Evolutionary conservation across 2,797 vertebrate genomes (phyloP).

Genomic region (Brachyalestes nurse): DNA sequence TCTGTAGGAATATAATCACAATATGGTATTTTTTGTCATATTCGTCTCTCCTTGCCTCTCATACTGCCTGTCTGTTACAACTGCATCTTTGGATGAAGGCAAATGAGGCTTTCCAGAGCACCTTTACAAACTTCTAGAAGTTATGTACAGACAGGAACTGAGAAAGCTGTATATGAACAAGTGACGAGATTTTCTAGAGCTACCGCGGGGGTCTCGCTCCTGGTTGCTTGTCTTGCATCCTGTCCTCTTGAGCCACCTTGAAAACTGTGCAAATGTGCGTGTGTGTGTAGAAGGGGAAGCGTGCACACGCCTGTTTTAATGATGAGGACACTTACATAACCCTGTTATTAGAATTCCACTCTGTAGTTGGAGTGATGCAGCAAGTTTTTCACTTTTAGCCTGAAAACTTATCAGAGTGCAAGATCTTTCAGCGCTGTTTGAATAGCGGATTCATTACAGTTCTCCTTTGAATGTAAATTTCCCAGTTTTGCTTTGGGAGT

Average conservation of each 20-base stretch:
- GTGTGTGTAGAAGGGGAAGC: not conserved
- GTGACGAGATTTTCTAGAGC: not conserved
- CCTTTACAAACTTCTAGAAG: not conserved
- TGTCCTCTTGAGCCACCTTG: slow-evolving; percentile 25
- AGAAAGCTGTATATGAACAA: slow-evolving; percentile 17
- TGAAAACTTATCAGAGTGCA: slow-evolving; percentile 14
- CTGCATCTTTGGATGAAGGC: not conserved
- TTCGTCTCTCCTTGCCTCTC: not conserved
- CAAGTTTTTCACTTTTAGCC: slow-evolving; percentile 1
- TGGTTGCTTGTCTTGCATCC: slow-evolving; percentile 17
- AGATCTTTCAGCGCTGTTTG: not conserved
- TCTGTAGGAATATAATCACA: too few species aligned
- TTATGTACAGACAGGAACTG: not conserved
- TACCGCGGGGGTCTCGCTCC: slow-evolving; percentile 10
- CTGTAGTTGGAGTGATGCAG: slow-evolving; percentile 31
- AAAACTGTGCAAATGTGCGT: slow-evolving; percentile 1
- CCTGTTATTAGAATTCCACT: slow-evolving; percentile 34
- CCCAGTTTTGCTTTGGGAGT: not conserved
- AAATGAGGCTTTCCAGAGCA: not conserved
- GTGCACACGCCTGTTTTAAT: slow-evolving; percentile 35
- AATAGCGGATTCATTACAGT: not conserved
- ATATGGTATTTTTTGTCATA: too few species aligned
- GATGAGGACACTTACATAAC: slow-evolving; percentile 43
- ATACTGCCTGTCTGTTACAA: not conserved
- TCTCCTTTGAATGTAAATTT: slow-evolving; percentile 11